Evolutionary conservation across 2,113 vertebrate genomes (phyloP), one percentile per base, ranked within the genome.

Genomic region (Corythoichthys haematopterus): DNA sequence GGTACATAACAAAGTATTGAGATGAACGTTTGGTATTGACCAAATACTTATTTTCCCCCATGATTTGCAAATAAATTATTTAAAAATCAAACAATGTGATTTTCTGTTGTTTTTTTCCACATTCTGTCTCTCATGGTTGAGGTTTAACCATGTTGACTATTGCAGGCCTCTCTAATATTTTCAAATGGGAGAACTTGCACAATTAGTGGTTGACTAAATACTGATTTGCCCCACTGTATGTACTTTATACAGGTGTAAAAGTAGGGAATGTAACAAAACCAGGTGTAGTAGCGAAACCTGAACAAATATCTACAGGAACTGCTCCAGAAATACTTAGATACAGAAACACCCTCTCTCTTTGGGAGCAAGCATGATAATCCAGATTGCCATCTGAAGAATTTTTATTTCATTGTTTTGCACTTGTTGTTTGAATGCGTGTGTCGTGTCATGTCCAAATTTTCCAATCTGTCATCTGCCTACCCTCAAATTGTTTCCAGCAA

Each of bases 401-500:
- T 57, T 57, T 57, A 43, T 43, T 8, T 43, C 40, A 43, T 43
- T 52, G 2, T 57, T 36, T 33, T 36, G 13, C 55, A 57, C 28
- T 55, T 55, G 52, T 33, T 33, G 8, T 33, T 55, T 33, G 52
- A 28, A 55, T 20, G 8, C 20, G 8, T 56, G 55, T 14, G 33
- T 57, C 55, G 13, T 57, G 33, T 36, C 55, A 33, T 57, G 33
- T 40, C 36, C 38, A 62, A 62, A n/a, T 60, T n/a, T 40, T 60
- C 36, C 43, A 62, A 62, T 62, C 59, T 62, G 7, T 45, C 59
- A 36, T 57, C 33, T 37, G 55, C 12, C n/a, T 28, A n/a, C 4
- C 9, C 9, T 61, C n/a, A 62, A 62, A 62, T 62, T 20, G 38
- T 62, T 62, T 62, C 38, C 59, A 62, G 59, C 20, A 28, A 62